Conservation (phyloP, 2,113 vertebrate species). For the Danio rerio region DNA sequence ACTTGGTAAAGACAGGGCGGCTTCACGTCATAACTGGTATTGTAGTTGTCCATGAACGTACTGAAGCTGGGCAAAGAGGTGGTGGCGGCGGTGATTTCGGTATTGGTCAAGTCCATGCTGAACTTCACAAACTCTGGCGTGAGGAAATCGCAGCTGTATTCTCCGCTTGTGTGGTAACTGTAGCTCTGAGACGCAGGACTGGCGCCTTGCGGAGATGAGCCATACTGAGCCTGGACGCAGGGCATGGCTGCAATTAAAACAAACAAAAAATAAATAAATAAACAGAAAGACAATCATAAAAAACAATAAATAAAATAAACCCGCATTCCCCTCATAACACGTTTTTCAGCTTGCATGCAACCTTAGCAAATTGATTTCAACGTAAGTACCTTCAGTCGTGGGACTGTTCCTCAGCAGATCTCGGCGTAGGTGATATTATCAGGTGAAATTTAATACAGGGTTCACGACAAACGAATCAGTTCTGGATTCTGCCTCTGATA, state of each 20-base stretch:
- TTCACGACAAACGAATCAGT: conserved; percentile 74
- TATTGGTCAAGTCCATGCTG: conserved; percentile 99
- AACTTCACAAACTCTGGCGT: conserved; percentile 99
- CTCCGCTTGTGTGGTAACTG: conserved; percentile 96
- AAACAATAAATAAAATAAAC: background rate
- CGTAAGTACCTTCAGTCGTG: conserved; percentile 86
- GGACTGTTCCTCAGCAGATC: conserved; percentile 84
- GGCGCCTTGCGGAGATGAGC: conserved; percentile 99
- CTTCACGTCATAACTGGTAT: conserved; percentile 97
- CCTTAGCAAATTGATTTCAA: background rate
- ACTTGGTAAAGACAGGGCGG: conserved; percentile 99
- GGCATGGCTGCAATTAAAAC: conserved; percentile 96
- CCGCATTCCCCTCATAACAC: background rate
- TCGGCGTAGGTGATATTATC: conserved; percentile 85
- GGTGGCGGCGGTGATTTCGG: conserved; percentile 97
- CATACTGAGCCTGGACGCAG: conserved; percentile 99
- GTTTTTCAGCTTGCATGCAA: background rate
- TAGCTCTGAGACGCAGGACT: conserved; percentile 99
- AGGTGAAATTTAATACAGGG: conserved; percentile 74
- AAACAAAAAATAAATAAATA: conserved; percentile 56
- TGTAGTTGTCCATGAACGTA: conserved; percentile 99
- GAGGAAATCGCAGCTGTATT: conserved; percentile 99
- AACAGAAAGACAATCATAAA: conserved; percentile 60
- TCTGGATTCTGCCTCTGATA: conserved; percentile 73
- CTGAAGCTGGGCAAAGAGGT: conserved; percentile 99